Evolutionary conservation across 2,113 vertebrate species (phyloP), one percentile per base, ranked within the genome.

Genomic region (Cinclus cinclus): DNA sequence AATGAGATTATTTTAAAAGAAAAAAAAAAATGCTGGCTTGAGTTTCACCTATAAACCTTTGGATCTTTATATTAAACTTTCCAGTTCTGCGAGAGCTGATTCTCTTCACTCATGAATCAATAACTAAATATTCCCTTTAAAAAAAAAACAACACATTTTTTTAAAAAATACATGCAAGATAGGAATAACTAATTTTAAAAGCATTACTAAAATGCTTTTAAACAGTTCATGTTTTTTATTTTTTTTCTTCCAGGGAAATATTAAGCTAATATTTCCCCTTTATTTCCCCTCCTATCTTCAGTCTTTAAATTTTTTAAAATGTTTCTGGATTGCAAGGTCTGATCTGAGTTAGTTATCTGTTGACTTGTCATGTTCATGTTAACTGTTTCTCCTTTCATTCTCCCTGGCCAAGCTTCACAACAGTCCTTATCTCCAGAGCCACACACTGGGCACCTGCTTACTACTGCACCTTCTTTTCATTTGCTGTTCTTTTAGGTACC

Each of bases 121-220:
- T 64, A 92, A 69, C 30, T 25, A 69, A 67, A 82, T 49, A 78
- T n/a, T 62, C 10, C 37, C 44, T 42, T 73, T 28, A 62, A 7
- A 21, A 60, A 60, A 55, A 55, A 52, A 44, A 56, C 19, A 3
- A 9, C 20, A 69, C 35, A 37, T 37, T 37, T 37, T 37, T 37
- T 37, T 8, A 50, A 15, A 7, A 69, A 52, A 62, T 20, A 9
- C 13, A 63, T 0, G 0, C 28, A 63, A 88, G 35, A 55, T 50
- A 70, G 30, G 19, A 87, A 59, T n/a, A 81, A 59, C 10, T 79
- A 68, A 56, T 47, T 86, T 42, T 50, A 47, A 41, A 82, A 42
- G 13, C 4, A 3, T 71, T 67, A 75, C 25, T 46, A 27, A 85
- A 89, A 67, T 9, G 4, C 9, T 81, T 71, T 46, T 20, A 63